phyloP scores from a whole-genome alignment of 2,113 vertebrate genomes.

The Ammodytes dubius region DNA sequence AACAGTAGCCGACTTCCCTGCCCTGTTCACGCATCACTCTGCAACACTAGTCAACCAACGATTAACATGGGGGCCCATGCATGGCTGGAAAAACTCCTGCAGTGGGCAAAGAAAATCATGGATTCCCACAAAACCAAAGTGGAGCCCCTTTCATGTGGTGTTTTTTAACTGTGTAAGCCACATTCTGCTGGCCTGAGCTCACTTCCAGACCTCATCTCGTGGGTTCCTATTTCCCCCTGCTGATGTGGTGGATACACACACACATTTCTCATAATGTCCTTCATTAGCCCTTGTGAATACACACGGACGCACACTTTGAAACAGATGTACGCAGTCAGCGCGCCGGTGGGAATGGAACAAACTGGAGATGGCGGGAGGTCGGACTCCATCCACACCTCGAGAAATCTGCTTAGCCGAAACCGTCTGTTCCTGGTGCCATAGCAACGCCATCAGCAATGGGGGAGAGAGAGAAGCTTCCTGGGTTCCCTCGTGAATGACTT shows the following conservation, averaged over 20 bases:
- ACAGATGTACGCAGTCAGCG: conserved; percentile 43
- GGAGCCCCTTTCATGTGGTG: conserved; percentile 78
- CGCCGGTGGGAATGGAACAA: conserved; percentile 57
- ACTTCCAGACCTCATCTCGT: conserved; percentile 64
- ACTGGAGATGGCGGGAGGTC: conserved; percentile 33
- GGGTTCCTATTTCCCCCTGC: conserved; percentile 42
- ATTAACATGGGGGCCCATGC: conserved; percentile 49
- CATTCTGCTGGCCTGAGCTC: conserved; percentile 76
- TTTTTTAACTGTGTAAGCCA: conserved; percentile 60
- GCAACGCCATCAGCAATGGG: conserved; percentile 38
- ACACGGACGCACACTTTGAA: conserved; percentile 39
- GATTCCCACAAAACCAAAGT: conserved; percentile 57
- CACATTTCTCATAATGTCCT: conserved; percentile 49
- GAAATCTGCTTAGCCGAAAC: conserved; percentile 35
- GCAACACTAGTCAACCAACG: conserved; percentile 50
- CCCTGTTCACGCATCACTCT: conserved; percentile 39
- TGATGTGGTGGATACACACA: conserved; percentile 56
- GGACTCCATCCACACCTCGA: conserved; percentile 39
- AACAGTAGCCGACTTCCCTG: conserved; percentile 38
- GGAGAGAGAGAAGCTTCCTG: conserved; percentile 1
- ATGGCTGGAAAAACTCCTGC: conserved; percentile 52
- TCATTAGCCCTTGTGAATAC: conserved; percentile 58
- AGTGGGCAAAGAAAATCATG: conserved; percentile 37
- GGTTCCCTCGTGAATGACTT: conserved; percentile 12
- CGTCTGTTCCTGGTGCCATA: conserved; percentile 40